Evolutionary conservation across 2,113 vertebrate species (phyloP), one percentile per base, ranked within the genome.

Genomic region (Petrocephalus zakoni): DNA sequence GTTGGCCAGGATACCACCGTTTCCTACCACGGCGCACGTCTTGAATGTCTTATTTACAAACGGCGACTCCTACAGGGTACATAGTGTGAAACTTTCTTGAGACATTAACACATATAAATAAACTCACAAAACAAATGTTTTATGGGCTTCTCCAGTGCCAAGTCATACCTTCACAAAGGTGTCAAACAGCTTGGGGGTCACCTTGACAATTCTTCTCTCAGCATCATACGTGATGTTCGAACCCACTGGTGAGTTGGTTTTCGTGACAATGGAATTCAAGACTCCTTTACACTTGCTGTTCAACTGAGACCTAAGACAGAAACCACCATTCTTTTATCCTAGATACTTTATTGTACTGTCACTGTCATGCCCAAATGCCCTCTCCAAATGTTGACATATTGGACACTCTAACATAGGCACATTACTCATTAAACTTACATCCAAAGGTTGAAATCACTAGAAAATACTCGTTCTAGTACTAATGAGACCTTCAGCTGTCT

Each of bases 21-120:
- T 96, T 6, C 96, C 95, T 2, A 96, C 94, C 8, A 96, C 93
- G 7, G 95, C 92, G 88, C 96, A 96, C 0, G 94, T 93, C 11
- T 93, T 10, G 91, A 85, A 92, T 13, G 90, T 89, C 13, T 92
- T 91, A 53, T 94, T 95, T 64, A 89, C 55, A 89, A 96, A 95
- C 0, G 94, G 94, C 55, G 90, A 87, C 51, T 92, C 92, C 95
- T 96, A 90, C 3, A 92, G 22, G 72, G 8, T 21, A 86, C 85
- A 75, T 13, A 55, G 53, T 61, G 29, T 46, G 55, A 34, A 11
- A 91, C 4, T 29, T 42, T 86, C 25, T 13, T 5, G 6, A 42
- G 22, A 49, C n/a, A 34, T 55, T 55, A 13, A 15, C 17, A 46
- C 42, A 49, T 64, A 29, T 21, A 46, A 21, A 58, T n/a, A 68